Percentiles rank a stretch among this genome's conserved stretches.
These are phyloP conservation scores for Trogon surrucura DNA, from an alignment of 2,113 vertebrate genomes.

Conservation along the genomic window DNA sequence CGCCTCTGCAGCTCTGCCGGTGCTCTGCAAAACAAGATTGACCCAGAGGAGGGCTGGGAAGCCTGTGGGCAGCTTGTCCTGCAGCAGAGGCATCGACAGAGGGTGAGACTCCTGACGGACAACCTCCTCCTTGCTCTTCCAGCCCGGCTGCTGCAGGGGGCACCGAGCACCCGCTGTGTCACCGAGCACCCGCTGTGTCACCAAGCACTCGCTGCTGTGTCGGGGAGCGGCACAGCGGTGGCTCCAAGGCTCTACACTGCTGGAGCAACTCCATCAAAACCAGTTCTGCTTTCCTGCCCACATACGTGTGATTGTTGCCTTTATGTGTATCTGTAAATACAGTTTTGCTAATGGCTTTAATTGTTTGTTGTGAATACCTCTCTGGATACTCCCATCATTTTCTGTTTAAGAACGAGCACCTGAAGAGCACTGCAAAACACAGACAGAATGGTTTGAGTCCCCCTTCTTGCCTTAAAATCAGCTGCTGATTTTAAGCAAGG, in stretches of 20 bases:
- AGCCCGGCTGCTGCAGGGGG: neutral
- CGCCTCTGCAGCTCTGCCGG: neutral
- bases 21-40: neutral
- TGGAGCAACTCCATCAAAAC: neutral
- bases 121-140: neutral
- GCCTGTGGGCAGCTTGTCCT: neutral
- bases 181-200: too few relatives aligned
- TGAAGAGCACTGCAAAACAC: neutral
- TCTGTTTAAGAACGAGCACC: neutral
- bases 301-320: neutral
- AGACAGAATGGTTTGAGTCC: too few relatives aligned
- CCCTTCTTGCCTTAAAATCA: neutral
- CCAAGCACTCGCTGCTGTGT: neutral
- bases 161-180: neutral
- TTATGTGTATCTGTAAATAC: neutral
- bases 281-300: neutral
- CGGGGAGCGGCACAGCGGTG: neutral
- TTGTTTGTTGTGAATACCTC: neutral
- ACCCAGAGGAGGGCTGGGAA: neutral
- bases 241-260: neutral
- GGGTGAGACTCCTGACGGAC: neutral
- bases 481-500: neutral
- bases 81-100: neutral
- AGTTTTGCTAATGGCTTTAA: neutral
- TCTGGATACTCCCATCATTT: neutral